Conservation (phyloP, 1,140 invertebrate genomes). For the Leptoteleia sp. region DNA sequence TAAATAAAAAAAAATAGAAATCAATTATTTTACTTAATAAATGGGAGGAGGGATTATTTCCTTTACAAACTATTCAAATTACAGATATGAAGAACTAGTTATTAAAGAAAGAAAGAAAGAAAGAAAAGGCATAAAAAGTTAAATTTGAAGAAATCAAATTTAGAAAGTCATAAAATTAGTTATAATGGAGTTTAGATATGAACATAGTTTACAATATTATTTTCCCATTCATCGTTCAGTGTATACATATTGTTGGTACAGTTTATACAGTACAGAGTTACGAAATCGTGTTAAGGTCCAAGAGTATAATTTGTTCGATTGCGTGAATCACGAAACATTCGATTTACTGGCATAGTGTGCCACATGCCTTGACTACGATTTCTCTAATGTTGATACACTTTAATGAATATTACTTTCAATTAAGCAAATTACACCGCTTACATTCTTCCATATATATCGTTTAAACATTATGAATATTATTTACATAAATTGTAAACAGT, state of each 20-base stretch:
- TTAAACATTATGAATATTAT: slow-evolving; percentile 35
- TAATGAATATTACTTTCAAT: slow-evolving; percentile 67
- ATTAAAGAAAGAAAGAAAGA: too few species aligned
- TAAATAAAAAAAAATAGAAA: too few species aligned
- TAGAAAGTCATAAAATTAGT: too few species aligned
- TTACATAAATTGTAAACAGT: slow-evolving; percentile 32
- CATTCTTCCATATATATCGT: slow-evolving; percentile 28
- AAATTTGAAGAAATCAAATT: too few species aligned
- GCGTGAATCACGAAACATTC: slow-evolving; percentile 66
- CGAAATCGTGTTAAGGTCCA: slow-evolving; percentile 58
- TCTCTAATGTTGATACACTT: slow-evolving; percentile 65
- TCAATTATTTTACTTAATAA: too few species aligned
- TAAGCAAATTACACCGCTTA: slow-evolving; percentile 63
- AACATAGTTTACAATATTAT: slow-evolving; percentile 36
- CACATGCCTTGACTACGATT: slow-evolving; percentile 49
- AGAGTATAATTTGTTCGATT: slow-evolving; percentile 66
- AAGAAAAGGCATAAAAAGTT: too few species aligned
- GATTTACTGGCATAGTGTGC: slow-evolving; percentile 29
- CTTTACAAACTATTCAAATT: too few species aligned
- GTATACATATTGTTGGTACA: slow-evolving; percentile 33
- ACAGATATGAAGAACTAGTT: too few species aligned
- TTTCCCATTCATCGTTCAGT: slow-evolving; percentile 31
- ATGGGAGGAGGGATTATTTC: too few species aligned
- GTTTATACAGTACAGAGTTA: slow-evolving; percentile 43
- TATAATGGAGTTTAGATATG: too few species aligned